Base-by-base conservation (phyloP, 1,140 invertebrate genomes). In the Frieseomelitta varia region DNA sequence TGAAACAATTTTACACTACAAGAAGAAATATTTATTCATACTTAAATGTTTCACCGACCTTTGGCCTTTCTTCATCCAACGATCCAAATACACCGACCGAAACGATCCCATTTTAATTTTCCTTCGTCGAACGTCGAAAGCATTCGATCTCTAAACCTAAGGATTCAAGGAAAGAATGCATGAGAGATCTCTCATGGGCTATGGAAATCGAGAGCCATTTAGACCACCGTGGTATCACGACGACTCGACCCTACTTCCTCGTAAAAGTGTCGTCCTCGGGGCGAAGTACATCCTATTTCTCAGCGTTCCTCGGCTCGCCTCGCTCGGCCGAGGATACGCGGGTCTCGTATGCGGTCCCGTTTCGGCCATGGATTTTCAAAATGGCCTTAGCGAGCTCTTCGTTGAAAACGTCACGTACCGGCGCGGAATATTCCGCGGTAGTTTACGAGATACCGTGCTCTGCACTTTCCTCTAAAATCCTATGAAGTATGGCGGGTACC, bases 321-420 rank as follows among this genome's bases (percentile, higher is more conserved):
- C 58, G 39, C 47, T 15, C 39, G 39, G 39, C 8, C 8, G 11
- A 65, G 79, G 15, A 78, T 84, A 80, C 67, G 85, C 55, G 73
- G 17, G 24, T n/a, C 53, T 24, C 58, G 82, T 65, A 63, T 65
- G 61, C 17, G 6, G 71, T 79, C 88, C 56, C 81, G 71, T 81
- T 84, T 65, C 68, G 63, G n/a, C 27, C 85, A 71, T 85, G 88
- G 88, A 89, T 90, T 89, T 87, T 87, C 75, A 85, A 90, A 89
- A 87, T 90, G 63, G 63, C 75, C 81, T 53, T 67, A 69, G 27
- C 51, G n/a, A 15, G 34, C n/a, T 24, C 21, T 17, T 58, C 24
- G 30, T 24, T 63, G 75, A 79, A 67, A 68, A 75, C 76, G 79
- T 90, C 85, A 81, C 81, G 76, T 87, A 78, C 75, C 81, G 11